Conservation (phyloP, 2,888 invertebrate genomes). For the Eilema griseolum region DNA sequence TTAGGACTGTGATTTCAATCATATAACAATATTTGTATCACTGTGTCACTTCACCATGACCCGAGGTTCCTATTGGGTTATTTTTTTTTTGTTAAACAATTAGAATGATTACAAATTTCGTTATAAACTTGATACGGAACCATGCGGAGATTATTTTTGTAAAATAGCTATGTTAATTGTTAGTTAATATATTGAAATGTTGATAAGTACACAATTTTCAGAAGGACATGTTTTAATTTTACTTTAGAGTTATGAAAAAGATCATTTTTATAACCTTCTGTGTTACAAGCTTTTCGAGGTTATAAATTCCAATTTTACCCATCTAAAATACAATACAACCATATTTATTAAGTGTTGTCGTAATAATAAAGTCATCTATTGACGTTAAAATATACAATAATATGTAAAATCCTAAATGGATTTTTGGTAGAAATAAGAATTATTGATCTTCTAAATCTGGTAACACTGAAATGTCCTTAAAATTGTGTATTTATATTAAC, state of each 20-base stretch:
- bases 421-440: neutral
- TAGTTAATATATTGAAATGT: conserved; percentile 26
- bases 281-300: neutral
- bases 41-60: conserved; percentile 10
- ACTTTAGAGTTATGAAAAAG: neutral
- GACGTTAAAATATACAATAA: neutral
- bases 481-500: conserved; percentile 21
- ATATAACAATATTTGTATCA: conserved; percentile 16
- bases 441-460: neutral
- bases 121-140: conserved; percentile 19
- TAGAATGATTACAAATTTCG: conserved; percentile 3
- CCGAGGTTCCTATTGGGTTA: conserved; percentile 17
- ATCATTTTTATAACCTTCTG: neutral
- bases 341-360: neutral
- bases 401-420: neutral
- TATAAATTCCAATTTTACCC: neutral
- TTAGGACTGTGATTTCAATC: conserved; percentile 20
- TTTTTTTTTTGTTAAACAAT: conserved; percentile 12
- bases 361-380: neutral
- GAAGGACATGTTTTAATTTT: neutral
- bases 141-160: conserved; percentile 26
- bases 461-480: conserved; percentile 6
- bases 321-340: neutral
- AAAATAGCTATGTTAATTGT: conserved; percentile 23
- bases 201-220: conserved; percentile 18